Evolutionary conservation across 2,797 vertebrate genomes (phyloP).

Genomic region (Prionace glauca): DNA sequence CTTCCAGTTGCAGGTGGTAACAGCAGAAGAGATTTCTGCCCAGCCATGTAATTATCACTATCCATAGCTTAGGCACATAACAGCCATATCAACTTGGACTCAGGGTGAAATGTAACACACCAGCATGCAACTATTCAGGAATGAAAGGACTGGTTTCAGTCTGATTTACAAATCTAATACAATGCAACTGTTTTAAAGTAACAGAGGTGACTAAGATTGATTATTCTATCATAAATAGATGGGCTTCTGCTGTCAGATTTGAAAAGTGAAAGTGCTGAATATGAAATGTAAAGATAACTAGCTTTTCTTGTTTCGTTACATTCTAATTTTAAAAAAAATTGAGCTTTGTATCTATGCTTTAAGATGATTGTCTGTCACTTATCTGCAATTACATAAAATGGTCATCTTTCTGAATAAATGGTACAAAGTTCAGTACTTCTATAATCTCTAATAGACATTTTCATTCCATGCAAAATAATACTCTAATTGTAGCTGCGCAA

Average conservation of each 20-base stretch:
- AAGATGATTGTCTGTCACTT: background rate
- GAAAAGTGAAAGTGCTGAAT: background rate
- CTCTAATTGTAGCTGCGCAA: background rate
- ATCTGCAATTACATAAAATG: background rate
- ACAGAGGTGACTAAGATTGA: background rate
- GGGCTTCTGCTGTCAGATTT: background rate
- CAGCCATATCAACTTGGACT: no score
- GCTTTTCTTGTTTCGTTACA: background rate
- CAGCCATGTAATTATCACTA: no score
- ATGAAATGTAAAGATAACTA: background rate
- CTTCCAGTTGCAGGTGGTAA: no score
- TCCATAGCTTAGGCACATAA: no score
- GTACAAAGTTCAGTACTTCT: background rate
- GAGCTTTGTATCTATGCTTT: background rate
- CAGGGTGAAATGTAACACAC: no score
- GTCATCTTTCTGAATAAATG: background rate
- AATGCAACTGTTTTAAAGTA: background rate
- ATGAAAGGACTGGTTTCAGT: background rate
- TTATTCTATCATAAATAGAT: background rate
- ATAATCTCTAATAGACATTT: background rate
- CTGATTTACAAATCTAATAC: background rate
- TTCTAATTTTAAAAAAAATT: background rate
- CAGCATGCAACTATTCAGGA: background rate
- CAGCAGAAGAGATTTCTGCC: no score
- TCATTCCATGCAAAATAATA: slow-evolving; percentile 6